Base-by-base conservation (phyloP, 2,888 invertebrate genomes). In the Tethea ocularis region DNA sequence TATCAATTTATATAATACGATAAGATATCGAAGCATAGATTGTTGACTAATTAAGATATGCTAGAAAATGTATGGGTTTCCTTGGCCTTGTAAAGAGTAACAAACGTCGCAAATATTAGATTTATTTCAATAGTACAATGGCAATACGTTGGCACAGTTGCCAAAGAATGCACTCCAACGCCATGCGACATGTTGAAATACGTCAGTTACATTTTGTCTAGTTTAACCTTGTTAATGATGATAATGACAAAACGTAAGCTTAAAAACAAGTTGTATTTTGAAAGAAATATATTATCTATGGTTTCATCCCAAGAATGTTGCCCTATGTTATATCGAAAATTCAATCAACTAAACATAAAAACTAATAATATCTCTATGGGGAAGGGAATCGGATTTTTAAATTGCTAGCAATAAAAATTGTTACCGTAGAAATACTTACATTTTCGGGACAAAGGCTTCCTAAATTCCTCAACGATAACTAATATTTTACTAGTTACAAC, bases 161-260 rank as follows among this genome's bases (percentile, higher is more conserved):
- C 84, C 84, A 84, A 84, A 80, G 78, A 82, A 83, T 86, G 83
- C 82, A 83, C 54, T 61, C 46, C 46, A 20, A 46, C 26, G 7
- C 4, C 38, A 15, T n/a, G n/a, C 59, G 74, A 68, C 75, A 74
- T 74, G 61, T 77, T 75, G 67, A 36, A 62, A 80, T 72, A 72
- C 70, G 68, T 69, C 68, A 78, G 59, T 46, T 2, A 20, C 20
- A 20, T 20, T 66, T 69, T 73, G 60, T 65, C 64, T 63, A 61
- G 61, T 46, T n/a, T 73, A 72, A 72, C 72, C 70, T 64, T 71
- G 69, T 20, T 46, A 46, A 15, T 5, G 15, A 15, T 38, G 15
- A 15, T 38, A 3, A 38, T 38, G 8, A 15, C 15, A 38, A 13
- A 15, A 15, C n/a, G 0, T 10, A 11, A 6, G n/a, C n/a, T n/a